These are phyloP conservation scores for Galendromus occidentalis DNA, from an alignment of 1,140 invertebrate species.

Conservation along the genomic window DNA sequence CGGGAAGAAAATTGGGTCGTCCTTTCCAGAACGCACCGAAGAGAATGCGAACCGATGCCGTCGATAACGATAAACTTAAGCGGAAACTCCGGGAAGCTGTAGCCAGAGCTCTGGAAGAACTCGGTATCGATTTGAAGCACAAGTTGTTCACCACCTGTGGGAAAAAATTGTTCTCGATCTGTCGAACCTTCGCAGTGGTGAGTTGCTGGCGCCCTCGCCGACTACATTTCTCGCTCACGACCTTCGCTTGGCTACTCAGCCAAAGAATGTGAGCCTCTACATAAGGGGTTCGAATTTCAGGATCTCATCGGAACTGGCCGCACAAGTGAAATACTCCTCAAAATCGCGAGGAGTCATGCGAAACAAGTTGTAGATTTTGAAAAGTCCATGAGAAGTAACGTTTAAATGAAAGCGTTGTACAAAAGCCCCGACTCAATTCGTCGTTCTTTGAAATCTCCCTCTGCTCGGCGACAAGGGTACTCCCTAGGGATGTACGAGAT, in stretches of 20 bases:
- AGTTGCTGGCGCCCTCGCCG: not conserved
- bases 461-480: too few species aligned
- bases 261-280: not conserved
- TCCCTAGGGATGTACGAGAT: too few species aligned
- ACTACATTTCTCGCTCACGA: not conserved
- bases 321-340: not conserved
- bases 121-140: not conserved
- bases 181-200: not conserved
- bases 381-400: too few species aligned
- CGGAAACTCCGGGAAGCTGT: not conserved
- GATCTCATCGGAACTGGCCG: conserved; percentile 6
- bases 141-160: not conserved
- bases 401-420: too few species aligned
- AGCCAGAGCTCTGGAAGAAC: not conserved
- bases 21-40: not conserved
- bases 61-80: conserved; percentile 1
- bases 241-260: not conserved
- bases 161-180: conserved; percentile 9
- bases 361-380: conserved; percentile 6
- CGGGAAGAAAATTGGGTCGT: too few species aligned
- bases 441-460: too few species aligned
- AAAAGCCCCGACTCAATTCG: too few species aligned
- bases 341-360: not conserved
- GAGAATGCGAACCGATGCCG: not conserved
- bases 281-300: not conserved